Evolutionary conservation across 2,888 invertebrate genomes (phyloP).

Genomic region (Calameuta pallipes): DNA sequence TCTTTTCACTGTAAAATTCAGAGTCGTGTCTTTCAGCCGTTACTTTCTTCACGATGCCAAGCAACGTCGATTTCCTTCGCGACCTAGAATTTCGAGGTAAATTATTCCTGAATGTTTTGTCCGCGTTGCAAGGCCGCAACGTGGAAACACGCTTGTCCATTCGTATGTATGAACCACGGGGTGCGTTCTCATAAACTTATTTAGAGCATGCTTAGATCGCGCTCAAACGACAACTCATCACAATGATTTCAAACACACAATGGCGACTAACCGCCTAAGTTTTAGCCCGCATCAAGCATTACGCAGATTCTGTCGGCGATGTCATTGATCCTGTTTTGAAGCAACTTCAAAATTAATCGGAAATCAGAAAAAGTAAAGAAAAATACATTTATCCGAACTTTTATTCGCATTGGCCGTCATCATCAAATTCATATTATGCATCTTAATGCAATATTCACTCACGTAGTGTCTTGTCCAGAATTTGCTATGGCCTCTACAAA

Average conservation of each 20-base stretch:
- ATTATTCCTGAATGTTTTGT: constrained; percentile 5
- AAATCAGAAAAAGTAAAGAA: neutral
- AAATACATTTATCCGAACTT: neutral
- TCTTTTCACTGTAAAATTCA: neutral
- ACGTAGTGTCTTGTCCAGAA: neutral
- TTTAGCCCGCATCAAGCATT: neutral
- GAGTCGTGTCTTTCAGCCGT: neutral
- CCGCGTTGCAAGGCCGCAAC: constrained; percentile 2
- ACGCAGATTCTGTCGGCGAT: neutral
- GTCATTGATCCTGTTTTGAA: neutral
- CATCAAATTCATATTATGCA: neutral
- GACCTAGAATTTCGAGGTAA: neutral
- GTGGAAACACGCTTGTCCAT: neutral
- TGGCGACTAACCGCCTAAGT: neutral
- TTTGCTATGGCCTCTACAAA: neutral
- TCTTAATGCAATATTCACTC: neutral
- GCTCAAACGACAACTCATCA: neutral
- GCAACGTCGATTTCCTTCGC: neutral
- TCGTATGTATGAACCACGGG: neutral
- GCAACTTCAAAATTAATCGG: neutral
- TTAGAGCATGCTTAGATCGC: constrained; percentile 5
- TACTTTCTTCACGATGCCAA: neutral
- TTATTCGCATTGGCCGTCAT: neutral
- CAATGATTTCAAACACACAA: neutral
- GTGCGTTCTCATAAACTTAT: neutral